Evolutionary conservation across 2,797 vertebrate species (phyloP).

Genomic region (Alcedo atthis): DNA sequence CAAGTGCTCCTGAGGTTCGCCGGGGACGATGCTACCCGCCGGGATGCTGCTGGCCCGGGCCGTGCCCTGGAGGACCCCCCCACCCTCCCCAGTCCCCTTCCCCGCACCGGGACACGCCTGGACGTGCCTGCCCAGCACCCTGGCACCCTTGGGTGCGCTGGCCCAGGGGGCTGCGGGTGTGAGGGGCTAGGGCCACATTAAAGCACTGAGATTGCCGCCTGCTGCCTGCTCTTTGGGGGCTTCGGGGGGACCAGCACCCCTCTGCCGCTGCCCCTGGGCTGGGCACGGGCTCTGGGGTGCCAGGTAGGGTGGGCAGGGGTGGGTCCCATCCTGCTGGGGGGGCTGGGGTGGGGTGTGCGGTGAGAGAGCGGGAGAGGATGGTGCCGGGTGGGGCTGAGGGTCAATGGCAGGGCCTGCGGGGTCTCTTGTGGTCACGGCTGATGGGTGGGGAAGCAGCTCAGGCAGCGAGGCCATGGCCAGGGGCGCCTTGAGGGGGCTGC

Average conservation of each 20-base stretch:
- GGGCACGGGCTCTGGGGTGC: not conserved
- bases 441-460: no score
- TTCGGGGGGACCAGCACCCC: not conserved
- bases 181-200: rapidly evolving
- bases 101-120: rapidly evolving
- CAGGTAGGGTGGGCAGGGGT: not conserved
- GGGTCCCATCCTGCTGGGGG: not conserved
- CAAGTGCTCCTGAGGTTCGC: constrained; percentile 76
- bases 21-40: no score
- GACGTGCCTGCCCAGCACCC: not conserved
- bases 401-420: rapidly evolving
- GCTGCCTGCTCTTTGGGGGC: not conserved
- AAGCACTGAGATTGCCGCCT: rapidly evolving
- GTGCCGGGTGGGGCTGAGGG: not conserved
- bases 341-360: not conserved
- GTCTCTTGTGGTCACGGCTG: no score
- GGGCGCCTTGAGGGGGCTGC: not conserved
- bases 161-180: rapidly evolving
- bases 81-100: not conserved
- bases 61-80: rapidly evolving
- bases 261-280: not conserved
- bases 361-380: rapidly evolving
- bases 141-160: not conserved
- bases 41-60: not conserved
- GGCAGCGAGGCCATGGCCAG: not conserved